phyloP scores from a whole-genome alignment of 2,113 vertebrate species.

The Oplegnathus fasciatus region DNA sequence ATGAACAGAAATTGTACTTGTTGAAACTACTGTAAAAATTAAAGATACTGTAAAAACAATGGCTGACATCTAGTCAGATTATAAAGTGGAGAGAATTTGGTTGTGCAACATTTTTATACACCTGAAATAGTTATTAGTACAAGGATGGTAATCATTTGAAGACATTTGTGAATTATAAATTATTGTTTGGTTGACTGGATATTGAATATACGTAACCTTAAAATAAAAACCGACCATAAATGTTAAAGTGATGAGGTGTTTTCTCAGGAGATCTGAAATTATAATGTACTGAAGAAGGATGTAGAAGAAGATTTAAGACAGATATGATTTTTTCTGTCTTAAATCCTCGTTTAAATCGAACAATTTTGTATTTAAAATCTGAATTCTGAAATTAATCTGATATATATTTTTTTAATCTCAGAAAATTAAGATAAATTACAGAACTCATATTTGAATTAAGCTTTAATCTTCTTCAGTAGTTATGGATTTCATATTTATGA shows the following conservation, averaged over 20 bases:
- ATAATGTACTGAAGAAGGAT: not conserved
- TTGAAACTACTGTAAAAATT: not conserved
- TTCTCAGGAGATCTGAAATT: not conserved
- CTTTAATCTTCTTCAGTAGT: not conserved
- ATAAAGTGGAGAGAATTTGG: not conserved
- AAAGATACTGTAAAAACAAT: not conserved
- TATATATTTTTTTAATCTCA: not conserved
- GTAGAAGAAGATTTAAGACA: not conserved
- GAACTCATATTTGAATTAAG: not conserved
- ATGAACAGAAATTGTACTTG: slow-evolving; percentile 24
- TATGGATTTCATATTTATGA: not conserved
- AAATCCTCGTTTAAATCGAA: not conserved
- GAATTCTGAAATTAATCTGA: no score
- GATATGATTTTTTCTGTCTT: not conserved
- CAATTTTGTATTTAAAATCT: not conserved
- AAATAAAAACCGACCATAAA: not conserved
- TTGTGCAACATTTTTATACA: not conserved
- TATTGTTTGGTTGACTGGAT: not conserved
- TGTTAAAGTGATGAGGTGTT: not conserved
- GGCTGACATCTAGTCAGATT: not conserved
- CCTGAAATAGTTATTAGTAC: not conserved
- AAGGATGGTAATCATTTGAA: not conserved
- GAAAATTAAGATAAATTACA: not conserved
- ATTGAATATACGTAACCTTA: not conserved
- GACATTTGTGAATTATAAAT: not conserved